Percentiles rank a stretch among this genome's conserved stretches.
phyloP scores from a whole-genome alignment of 2,888 invertebrate genomes.

The Cyclophora punctaria region DNA sequence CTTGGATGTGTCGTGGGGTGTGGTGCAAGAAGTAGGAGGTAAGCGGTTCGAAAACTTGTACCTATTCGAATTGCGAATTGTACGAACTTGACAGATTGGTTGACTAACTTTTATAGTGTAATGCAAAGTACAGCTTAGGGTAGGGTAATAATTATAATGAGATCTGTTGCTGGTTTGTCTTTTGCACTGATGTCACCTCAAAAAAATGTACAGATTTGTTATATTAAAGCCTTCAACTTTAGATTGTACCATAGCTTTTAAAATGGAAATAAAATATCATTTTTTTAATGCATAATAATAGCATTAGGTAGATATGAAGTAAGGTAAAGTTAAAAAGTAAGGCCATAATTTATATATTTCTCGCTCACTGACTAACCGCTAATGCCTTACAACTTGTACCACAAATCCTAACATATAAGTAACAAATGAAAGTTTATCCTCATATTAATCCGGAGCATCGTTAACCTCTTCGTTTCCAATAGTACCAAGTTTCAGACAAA shows the following conservation, averaged over 20 bases:
- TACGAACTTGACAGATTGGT: too few relatives aligned
- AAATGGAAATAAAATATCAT: not conserved
- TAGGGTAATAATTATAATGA: too few relatives aligned
- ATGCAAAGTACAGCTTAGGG: too few relatives aligned
- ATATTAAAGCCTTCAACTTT: too few relatives aligned
- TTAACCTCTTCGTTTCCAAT: not conserved
- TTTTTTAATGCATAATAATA: not conserved
- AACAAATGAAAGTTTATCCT: not conserved
- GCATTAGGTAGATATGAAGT: not conserved
- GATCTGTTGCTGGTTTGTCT: too few relatives aligned
- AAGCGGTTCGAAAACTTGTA: constrained; percentile 14
- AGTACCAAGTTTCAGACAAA: not conserved
- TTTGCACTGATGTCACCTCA: too few relatives aligned
- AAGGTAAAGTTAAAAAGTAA: not conserved
- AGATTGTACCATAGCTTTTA: too few relatives aligned
- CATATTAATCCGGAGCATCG: not conserved
- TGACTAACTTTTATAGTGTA: too few relatives aligned
- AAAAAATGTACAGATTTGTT: too few relatives aligned
- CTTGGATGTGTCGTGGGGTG: constrained; percentile 18
- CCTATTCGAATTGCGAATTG: not conserved
- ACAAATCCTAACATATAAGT: not conserved
- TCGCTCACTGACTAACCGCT: not conserved
- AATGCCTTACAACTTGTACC: not conserved
- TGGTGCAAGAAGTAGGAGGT: constrained; percentile 13
- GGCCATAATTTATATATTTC: not conserved